Conservation (phyloP, 92 coral and sea anemone genomes). For the Plumapathes pennacea region DNA sequence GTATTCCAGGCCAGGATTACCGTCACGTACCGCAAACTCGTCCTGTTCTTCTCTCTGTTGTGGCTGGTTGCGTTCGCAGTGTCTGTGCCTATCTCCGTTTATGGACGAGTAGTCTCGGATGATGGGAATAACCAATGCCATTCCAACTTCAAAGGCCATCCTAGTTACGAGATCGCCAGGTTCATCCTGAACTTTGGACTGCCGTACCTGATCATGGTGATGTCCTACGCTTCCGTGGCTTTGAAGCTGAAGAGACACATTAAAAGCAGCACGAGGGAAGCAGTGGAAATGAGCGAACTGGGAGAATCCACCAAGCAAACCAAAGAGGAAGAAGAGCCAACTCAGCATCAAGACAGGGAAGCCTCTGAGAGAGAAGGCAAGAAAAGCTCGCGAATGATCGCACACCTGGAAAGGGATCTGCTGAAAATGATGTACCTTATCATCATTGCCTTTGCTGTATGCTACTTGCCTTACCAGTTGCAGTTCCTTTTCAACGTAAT, state of each 20-base stretch:
- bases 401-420: constrained; percentile 55
- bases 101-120: too few species aligned
- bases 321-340: neutral
- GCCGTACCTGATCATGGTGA: constrained; percentile 60
- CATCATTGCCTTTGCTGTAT: constrained; percentile 54
- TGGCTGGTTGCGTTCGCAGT: constrained; percentile 48
- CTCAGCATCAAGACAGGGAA: neutral
- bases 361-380: too few species aligned
- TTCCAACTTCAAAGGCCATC: constrained; percentile 13
- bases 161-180: constrained; percentile 27
- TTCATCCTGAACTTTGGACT: constrained; percentile 40
- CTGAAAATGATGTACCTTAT: constrained; percentile 79
- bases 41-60: constrained; percentile 20
- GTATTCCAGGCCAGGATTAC: neutral
- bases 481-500: constrained; percentile 47
- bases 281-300: too few species aligned
- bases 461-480: constrained; percentile 70
- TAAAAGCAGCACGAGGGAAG: constrained; percentile 15
- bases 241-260: constrained; percentile 54
- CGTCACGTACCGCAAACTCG: constrained; percentile 4
- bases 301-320: too few species aligned
- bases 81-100: constrained; percentile 37
- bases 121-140: constrained; percentile 6
- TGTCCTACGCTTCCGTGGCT: constrained; percentile 65
- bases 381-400: too few species aligned